Base-by-base conservation (phyloP, 2,888 invertebrate genomes). In the Pterobdella sp. region DNA sequence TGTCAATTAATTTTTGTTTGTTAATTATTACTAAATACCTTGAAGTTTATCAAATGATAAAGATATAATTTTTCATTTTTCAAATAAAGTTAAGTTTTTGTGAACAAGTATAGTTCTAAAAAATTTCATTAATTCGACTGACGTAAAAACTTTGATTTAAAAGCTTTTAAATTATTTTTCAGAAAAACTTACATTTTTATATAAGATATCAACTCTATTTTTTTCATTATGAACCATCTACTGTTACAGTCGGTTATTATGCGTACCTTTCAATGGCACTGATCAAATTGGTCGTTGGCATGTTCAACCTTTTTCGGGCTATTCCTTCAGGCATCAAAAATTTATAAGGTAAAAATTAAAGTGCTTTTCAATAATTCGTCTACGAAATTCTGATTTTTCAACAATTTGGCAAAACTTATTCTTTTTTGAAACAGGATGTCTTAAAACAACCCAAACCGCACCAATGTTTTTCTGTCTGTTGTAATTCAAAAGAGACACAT, bases 261-360 rank as follows among this genome's bases (percentile, higher is more conserved):
- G 26, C 60, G n/a, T 35, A 71, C 71, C 63, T 71, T 7, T 71
- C 63, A 18, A 71, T 35, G 36, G 71, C 71, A 63, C 56, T n/a
- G 32, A 35, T 63, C 3, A 71, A 1, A 14, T 18, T 37, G 31
- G 31, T 63, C 4, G 35, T 37, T 1, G 22, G 36, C 42, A 71
- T 29, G 22, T 71, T 63, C n/a, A 71, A n/a, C n/a, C 35, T 71
- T 37, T 36, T 71, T 26, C 71, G 31, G 2, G 63, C 71, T 18
- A 71, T 71, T 35, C 35, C 71, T 71, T 1, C 31, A 52, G 52
- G 29, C 34, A n/a, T 34, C n/a, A 65, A 65, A 7, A 65, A 31
- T 65, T 65, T 32, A 31, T 65, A 32, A 4, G 34, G 1, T 32
- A 3, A 26, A 65, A 65, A 2, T 3, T 4, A 65, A 32, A 31